Percentiles rank a stretch among this genome's conserved stretches.
Evolutionary conservation across 2,797 vertebrate species (phyloP).

Genomic region (Mastacembelus armatus): DNA sequence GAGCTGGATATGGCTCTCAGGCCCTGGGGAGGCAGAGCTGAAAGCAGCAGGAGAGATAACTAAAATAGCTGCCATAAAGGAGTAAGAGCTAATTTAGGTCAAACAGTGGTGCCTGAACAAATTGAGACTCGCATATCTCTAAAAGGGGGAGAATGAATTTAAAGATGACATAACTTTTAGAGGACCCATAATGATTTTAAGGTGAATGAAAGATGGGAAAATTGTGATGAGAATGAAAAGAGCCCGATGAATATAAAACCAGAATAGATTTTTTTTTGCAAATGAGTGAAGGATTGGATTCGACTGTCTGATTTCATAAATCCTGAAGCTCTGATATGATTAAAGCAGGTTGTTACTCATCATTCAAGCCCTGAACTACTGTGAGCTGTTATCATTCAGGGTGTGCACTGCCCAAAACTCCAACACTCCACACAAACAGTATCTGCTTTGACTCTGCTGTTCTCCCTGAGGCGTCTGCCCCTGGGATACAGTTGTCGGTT

Average conservation of each 20-base stretch:
- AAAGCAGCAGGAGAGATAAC: constrained; percentile 55
- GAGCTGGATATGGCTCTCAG: constrained; percentile 18
- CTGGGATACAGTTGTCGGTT: background rate
- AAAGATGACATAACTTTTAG: constrained; percentile 42
- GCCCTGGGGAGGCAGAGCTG: constrained; percentile 39
- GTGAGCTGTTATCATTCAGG: background rate
- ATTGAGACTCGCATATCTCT: constrained; percentile 23
- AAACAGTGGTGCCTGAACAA: constrained; percentile 38
- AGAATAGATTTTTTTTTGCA: background rate
- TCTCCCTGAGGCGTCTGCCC: constrained; percentile 9
- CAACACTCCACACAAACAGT: background rate
- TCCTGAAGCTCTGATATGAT: background rate
- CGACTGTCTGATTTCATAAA: background rate
- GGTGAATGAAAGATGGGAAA: constrained; percentile 10
- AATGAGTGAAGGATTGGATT: constrained; percentile 7
- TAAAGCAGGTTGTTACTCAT: constrained; percentile 7
- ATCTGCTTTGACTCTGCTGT: background rate
- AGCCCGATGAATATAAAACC: constrained; percentile 3
- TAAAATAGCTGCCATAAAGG: constrained; percentile 50
- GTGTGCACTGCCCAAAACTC: background rate
- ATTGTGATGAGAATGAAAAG: constrained; percentile 8
- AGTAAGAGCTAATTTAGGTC: constrained; percentile 54
- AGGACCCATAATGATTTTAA: constrained; percentile 29
- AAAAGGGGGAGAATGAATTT: constrained; percentile 38
- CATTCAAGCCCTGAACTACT: background rate